A percentile compares a stretch with the other conserved stretches of the same genome.
Evolutionary conservation across 2,888 invertebrate genomes (phyloP).

Genomic region (Eustalomyia histrio): DNA sequence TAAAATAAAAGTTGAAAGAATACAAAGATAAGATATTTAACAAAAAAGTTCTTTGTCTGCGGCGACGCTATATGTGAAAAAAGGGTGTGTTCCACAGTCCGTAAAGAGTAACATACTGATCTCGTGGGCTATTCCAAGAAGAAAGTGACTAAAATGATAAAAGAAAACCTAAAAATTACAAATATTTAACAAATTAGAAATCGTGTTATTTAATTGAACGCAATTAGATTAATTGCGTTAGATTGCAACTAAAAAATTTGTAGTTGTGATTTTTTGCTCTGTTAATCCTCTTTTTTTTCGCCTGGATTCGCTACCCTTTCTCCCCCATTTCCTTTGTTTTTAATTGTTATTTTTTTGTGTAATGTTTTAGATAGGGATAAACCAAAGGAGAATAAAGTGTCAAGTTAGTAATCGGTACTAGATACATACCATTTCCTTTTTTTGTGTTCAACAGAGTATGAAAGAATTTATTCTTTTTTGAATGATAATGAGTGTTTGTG

Average conservation of each 20-base stretch:
- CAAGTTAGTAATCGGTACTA: slow-evolving; percentile 37
- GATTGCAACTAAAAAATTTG: slow-evolving; percentile 16
- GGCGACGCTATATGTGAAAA: slow-evolving; percentile 58
- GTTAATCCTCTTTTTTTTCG: slow-evolving; percentile 39
- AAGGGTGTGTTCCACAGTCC: slow-evolving; percentile 61
- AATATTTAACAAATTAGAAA: neutral
- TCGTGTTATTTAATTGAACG: neutral
- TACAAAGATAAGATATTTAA: neutral
- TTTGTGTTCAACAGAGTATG: neutral
- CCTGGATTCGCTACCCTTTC: slow-evolving; percentile 28
- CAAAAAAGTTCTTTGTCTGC: slow-evolving; percentile 62
- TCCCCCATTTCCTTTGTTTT: slow-evolving; percentile 29
- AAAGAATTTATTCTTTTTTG: neutral
- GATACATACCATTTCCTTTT: slow-evolving; percentile 58
- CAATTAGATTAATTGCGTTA: slow-evolving; percentile 48
- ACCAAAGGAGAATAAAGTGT: slow-evolving; percentile 21
- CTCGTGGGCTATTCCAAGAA: neutral
- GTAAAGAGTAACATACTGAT: slow-evolving; percentile 37
- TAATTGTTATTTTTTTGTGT: slow-evolving; percentile 29
- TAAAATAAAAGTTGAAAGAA: neutral
- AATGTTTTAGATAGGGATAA: slow-evolving; percentile 15
- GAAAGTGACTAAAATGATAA: slow-evolving; percentile 14
- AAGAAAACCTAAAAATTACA: neutral
- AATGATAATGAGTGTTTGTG: too few relatives aligned
- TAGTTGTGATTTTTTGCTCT: slow-evolving; percentile 20